These are phyloP conservation scores for Karalla daura DNA, from an alignment of 2,797 vertebrate species.

Conservation along the genomic window DNA sequence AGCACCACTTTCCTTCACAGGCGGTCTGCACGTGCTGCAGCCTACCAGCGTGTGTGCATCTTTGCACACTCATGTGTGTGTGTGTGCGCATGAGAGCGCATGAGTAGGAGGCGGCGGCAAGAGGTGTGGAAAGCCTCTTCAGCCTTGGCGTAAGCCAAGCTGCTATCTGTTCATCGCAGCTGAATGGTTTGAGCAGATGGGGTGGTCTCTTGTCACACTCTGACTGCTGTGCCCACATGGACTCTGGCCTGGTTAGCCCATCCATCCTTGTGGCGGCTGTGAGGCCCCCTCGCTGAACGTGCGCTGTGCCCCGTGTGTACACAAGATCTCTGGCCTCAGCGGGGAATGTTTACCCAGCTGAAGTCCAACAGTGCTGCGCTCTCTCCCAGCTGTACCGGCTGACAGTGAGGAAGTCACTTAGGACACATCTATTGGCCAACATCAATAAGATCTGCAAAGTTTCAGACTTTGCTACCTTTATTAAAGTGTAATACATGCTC, in stretches of 20 bases:
- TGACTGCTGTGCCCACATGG: constrained; percentile 71
- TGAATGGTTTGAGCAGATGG: constrained; percentile 48
- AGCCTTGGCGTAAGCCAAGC: neutral
- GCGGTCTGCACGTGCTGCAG: constrained; percentile 32
- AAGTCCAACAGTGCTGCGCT: constrained; percentile 78
- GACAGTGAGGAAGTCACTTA: constrained; percentile 67
- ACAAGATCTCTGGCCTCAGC: constrained; percentile 81
- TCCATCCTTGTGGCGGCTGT: constrained; percentile 63
- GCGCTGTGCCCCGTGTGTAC: constrained; percentile 76
- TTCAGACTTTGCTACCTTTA: neutral
- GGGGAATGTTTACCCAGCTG: constrained; percentile 86
- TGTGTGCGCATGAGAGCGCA: too few relatives aligned
- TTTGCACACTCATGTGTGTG: too few relatives aligned
- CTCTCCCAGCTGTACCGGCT: constrained; percentile 64
- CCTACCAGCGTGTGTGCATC: constrained; percentile 1
- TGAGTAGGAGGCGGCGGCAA: neutral
- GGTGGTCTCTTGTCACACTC: constrained; percentile 65
- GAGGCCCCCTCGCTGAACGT: constrained; percentile 61
- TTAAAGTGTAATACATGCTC: neutral
- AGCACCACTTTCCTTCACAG: constrained; percentile 61
- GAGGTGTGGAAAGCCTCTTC: constrained; percentile 13
- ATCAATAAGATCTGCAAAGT: constrained; percentile 5
- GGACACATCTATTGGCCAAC: constrained; percentile 59
- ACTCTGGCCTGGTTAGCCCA: constrained; percentile 72
- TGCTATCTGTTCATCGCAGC: constrained; percentile 22